These are phyloP conservation scores for Mythimna vitellina DNA, from an alignment of 2,888 invertebrate genomes.

Conservation along the genomic window DNA sequence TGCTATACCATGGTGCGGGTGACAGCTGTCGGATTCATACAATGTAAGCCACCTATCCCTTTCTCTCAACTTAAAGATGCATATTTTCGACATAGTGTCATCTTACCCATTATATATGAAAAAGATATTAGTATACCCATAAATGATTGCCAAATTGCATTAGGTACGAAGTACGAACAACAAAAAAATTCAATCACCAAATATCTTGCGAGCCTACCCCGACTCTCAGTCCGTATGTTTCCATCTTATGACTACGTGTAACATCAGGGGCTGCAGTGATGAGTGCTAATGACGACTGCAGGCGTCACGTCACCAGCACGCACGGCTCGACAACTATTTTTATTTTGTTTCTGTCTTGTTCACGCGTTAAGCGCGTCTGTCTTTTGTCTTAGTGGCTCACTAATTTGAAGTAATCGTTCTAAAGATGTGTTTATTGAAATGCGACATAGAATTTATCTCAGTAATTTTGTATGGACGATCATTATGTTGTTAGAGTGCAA, in stretches of 20 bases:
- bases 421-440: conserved; percentile 19
- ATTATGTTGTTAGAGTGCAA: neutral
- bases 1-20: no score
- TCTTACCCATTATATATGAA: no score
- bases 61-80: no score
- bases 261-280: conserved; percentile 14
- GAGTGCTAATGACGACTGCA: conserved; percentile 59
- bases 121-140: no score
- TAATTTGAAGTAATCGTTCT: conserved; percentile 35
- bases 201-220: neutral
- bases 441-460: neutral
- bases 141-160: no score
- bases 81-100: no score
- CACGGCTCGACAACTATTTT: conserved; percentile 40
- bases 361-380: conserved; percentile 51
- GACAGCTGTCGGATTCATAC: no score
- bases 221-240: conserved; percentile 35
- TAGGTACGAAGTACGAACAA: neutral
- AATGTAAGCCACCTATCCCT: no score
- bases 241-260: neutral
- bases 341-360: conserved; percentile 39
- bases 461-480: neutral
- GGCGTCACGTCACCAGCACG: conserved; percentile 25
- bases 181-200: neutral
- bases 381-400: conserved; percentile 46